Evolutionary conservation across 2,888 invertebrate genomes (phyloP).

Genomic region (Lithophane semibrunnea): DNA sequence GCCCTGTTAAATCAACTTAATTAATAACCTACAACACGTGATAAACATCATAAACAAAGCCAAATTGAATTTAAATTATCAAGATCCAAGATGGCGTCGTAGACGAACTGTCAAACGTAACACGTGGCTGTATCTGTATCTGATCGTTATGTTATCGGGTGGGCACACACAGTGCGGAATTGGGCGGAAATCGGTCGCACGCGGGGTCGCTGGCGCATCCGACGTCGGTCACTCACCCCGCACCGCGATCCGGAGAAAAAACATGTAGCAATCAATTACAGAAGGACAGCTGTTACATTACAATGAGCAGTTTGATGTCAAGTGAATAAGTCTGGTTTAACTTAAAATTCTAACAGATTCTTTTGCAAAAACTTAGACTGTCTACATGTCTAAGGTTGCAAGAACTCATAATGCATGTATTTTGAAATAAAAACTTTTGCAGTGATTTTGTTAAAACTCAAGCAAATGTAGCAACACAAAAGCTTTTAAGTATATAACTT

Average conservation of each 20-base stretch:
- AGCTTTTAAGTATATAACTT: no score
- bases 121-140: conserved; percentile 49
- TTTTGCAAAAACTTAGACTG: not conserved
- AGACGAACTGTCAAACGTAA: conserved; percentile 46
- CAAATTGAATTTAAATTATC: conserved; percentile 14
- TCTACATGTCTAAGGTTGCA: not conserved
- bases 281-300: conserved; percentile 40
- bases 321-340: not conserved
- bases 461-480: no score
- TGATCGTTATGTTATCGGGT: conserved; percentile 62
- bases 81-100: conserved; percentile 42
- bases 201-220: conserved; percentile 76
- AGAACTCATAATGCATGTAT: no score
- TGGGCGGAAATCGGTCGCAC: conserved; percentile 80
- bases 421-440: no score
- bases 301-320: conserved; percentile 2
- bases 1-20: conserved; percentile 16
- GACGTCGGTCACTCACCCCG: conserved; percentile 82
- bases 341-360: not conserved
- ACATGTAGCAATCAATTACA: conserved; percentile 35
- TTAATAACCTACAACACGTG: conserved; percentile 25
- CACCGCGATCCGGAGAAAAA: conserved; percentile 53
- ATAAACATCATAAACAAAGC: not conserved
- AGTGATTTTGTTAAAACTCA: no score
- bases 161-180: conserved; percentile 71